Base-by-base conservation (phyloP, 2,797 vertebrate genomes). In the Phrynocephalus forsythii region DNA sequence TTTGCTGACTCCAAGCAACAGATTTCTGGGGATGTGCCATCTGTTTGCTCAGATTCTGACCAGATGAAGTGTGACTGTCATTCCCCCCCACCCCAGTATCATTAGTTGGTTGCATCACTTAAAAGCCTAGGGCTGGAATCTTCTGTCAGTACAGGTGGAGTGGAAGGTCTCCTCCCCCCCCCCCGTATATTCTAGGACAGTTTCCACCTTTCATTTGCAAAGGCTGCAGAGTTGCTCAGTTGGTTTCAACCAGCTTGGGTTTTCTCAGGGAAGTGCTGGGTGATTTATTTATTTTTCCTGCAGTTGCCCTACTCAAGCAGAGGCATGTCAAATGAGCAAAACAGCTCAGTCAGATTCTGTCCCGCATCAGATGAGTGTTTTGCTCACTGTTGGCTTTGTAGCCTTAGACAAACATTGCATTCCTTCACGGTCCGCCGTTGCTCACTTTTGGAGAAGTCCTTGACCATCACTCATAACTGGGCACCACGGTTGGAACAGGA, bases 31-130 rank as follows among this genome's bases (percentile, higher is more conserved):
- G 52, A 48, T 67, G 76, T 82, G 24, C 69, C 79, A 79, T 78
- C 81, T 83, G 78, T 38, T 86, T n/a, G 20, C 60, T 83, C 50
- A 33, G 48, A 76, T 87, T 68, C 68, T 76, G 71, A 73, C 60
- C 24, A 52, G 26, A 63, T 66, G 28, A 1, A 22, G 10, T 0
- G 9, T 9, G 69, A 28, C 4, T 48, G 33, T 6, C 50, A 16
- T 73, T 73, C 20, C 13, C 50, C 30, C 56, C 33, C n/a, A n/a
- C 50, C 56, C 28, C 50, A 38, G 16, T 60, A 73, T 26, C 71
- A 24, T 75, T 73, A 66, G 52, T 30, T 16, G 71, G 10, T 81
- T 66, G n/a, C 52, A 75, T 82, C 28, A 71, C 2, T 38, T 86
- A 33, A 72, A 63, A 24, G 24, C 15, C 8, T 48, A 38, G 24